Conservation (phyloP, 2,888 invertebrate genomes). For the Folsomia candida region DNA sequence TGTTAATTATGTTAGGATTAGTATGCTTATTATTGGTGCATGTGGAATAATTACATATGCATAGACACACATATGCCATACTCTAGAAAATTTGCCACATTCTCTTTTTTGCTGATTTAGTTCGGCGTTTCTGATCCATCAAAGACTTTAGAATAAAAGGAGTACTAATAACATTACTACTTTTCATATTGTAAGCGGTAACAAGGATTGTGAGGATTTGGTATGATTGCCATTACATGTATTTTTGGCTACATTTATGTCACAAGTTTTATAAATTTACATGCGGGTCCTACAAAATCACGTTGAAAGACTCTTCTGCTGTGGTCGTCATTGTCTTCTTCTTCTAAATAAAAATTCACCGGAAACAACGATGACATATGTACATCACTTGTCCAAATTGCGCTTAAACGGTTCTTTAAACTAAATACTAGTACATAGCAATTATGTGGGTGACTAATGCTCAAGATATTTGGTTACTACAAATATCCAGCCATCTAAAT, state of each 20-base stretch:
- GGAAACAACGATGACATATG: too few species aligned
- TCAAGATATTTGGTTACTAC: too few species aligned
- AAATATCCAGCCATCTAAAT: too few species aligned
- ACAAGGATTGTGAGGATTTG: neutral
- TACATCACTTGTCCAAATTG: too few species aligned
- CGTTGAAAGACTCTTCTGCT: constrained; percentile 5
- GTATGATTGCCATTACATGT: neutral
- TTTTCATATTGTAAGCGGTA: too few species aligned
- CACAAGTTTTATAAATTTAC: too few species aligned
- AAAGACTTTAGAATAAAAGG: neutral
- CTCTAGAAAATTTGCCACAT: neutral
- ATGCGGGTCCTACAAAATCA: neutral
- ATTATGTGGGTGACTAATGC: too few species aligned
- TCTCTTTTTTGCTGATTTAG: neutral
- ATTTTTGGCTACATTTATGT: neutral
- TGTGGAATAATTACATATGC: neutral
- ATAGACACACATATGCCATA: neutral
- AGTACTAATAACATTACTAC: neutral
- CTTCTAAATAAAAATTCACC: too few species aligned
- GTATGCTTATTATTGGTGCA: neutral
- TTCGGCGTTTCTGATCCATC: neutral
- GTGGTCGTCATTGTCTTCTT: neutral
- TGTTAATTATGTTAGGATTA: neutral
- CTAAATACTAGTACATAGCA: too few species aligned
- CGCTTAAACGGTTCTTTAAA: too few species aligned